These are phyloP conservation scores for Onychomys arenicola DNA, from an alignment of 2,797 vertebrate species.

Conservation along the genomic window DNA sequence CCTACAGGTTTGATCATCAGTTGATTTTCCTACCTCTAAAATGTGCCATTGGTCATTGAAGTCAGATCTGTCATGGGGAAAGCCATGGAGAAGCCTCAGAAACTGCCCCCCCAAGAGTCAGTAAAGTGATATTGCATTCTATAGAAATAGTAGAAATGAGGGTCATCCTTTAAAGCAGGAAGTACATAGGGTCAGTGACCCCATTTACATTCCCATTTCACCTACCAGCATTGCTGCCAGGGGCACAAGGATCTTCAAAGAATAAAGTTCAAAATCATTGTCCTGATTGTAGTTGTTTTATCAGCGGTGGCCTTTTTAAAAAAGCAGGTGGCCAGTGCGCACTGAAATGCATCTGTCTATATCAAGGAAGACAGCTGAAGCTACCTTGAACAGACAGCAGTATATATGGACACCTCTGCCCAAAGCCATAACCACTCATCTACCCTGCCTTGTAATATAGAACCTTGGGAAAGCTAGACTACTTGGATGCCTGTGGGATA, in stretches of 20 bases:
- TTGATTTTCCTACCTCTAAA: background rate
- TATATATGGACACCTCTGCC: background rate
- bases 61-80: background rate
- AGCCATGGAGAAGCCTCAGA: background rate
- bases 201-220: background rate
- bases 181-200: too few relatives aligned
- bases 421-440: background rate
- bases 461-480: background rate
- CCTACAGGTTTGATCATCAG: background rate
- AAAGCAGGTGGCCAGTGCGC: background rate
- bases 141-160: background rate
- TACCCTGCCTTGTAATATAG: background rate
- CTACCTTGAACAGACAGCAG: background rate
- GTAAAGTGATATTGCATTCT: background rate
- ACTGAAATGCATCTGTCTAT: background rate
- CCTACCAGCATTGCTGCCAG: background rate
- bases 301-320: background rate
- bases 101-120: background rate
- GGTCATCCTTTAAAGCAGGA: background rate
- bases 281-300: background rate
- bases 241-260: background rate
- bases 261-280: background rate
- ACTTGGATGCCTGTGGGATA: background rate
- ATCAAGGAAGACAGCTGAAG: background rate
- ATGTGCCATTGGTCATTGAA: background rate